Evolutionary conservation across 2,888 invertebrate species (phyloP).

Genomic region (Euplagia quadripunctaria): DNA sequence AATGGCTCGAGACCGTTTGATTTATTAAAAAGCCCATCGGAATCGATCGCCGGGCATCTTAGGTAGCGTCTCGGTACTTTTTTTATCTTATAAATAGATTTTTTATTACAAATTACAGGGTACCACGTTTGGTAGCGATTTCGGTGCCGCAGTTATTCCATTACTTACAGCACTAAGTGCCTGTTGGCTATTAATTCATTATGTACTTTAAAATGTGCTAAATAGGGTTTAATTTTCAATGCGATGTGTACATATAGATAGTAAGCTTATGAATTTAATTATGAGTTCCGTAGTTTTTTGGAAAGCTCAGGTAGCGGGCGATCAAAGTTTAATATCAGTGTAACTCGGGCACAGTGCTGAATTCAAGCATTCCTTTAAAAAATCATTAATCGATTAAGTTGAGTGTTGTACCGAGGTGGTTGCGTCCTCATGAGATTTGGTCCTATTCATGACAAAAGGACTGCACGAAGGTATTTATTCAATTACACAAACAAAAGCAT

Average conservation of each 20-base stretch:
- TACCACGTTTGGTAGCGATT: slow-evolving; percentile 86
- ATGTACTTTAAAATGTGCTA: slow-evolving; percentile 72
- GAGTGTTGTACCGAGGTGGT: slow-evolving; percentile 49
- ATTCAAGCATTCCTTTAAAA: slow-evolving; percentile 49
- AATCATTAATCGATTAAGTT: slow-evolving; percentile 57
- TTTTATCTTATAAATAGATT: slow-evolving; percentile 87
- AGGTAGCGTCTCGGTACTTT: slow-evolving; percentile 84
- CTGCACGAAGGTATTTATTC: slow-evolving; percentile 82
- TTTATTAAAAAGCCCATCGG: slow-evolving; percentile 80
- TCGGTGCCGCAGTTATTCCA: slow-evolving; percentile 70
- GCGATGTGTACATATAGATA: slow-evolving; percentile 43
- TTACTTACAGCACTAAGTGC: slow-evolving; percentile 69
- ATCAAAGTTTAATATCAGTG: slow-evolving; percentile 54
- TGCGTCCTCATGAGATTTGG: slow-evolving; percentile 54
- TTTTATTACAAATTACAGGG: slow-evolving; percentile 87
- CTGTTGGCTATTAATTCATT: slow-evolving; percentile 62
- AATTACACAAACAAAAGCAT: slow-evolving; percentile 83
- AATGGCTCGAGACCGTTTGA: slow-evolving; percentile 72
- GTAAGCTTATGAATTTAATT: slow-evolving; percentile 69
- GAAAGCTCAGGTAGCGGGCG: slow-evolving; percentile 70
- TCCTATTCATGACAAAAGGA: slow-evolving; percentile 61
- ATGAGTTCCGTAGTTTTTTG: slow-evolving; percentile 74
- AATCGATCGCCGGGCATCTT: slow-evolving; percentile 84
- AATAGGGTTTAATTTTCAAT: slow-evolving; percentile 75
- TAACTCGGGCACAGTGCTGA: slow-evolving; percentile 45